phyloP scores from a whole-genome alignment of 2,113 vertebrate species.

The Arenaria interpres region DNA sequence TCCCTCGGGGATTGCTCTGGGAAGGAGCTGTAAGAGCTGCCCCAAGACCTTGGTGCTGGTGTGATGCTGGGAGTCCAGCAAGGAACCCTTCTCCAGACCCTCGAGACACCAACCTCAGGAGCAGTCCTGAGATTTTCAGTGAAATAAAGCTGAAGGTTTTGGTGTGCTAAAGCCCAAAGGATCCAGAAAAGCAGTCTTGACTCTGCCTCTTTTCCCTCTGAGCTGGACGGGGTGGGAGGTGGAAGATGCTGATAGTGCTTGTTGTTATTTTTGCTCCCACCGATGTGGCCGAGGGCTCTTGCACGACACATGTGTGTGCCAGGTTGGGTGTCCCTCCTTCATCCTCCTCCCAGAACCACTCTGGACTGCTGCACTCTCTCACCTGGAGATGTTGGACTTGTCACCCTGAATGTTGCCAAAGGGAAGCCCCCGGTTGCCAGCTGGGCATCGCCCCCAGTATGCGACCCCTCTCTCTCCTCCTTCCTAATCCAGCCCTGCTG shows the following conservation, averaged over 20 bases:
- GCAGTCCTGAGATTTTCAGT: background rate
- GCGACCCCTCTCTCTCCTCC: background rate
- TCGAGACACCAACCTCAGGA: background rate
- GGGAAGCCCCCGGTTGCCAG: background rate
- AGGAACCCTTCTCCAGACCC: background rate
- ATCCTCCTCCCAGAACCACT: background rate
- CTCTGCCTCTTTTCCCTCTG: background rate
- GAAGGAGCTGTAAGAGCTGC: background rate
- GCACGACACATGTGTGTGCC: fast-evolving
- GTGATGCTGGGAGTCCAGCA: fast-evolving
- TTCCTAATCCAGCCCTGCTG: background rate
- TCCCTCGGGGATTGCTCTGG: background rate
- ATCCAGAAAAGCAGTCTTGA: background rate
- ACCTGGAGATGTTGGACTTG: background rate
- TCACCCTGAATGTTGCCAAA: background rate
- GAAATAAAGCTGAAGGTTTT: background rate
- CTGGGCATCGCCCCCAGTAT: background rate
- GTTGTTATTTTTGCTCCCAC: background rate
- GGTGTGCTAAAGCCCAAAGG: background rate
- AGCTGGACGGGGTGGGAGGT: background rate
- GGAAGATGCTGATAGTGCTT: background rate
- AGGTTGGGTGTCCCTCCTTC: background rate
- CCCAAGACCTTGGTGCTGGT: background rate
- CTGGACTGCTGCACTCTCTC: fast-evolving
- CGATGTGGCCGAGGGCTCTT: fast-evolving